Base-by-base conservation (phyloP, 2,888 invertebrate genomes). In the Dorcus parallelipipedus region DNA sequence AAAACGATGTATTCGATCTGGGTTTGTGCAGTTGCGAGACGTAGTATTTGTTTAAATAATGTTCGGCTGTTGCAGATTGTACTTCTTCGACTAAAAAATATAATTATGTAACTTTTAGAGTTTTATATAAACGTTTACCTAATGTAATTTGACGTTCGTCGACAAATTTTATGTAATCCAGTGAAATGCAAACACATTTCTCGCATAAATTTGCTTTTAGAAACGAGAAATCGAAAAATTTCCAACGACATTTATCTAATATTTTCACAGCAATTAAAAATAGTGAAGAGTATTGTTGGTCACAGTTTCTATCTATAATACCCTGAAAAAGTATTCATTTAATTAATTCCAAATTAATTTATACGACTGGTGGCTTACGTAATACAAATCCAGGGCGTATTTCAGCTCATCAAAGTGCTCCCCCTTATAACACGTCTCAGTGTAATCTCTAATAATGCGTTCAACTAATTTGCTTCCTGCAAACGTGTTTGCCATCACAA, bases 141-240 rank as follows among this genome's bases (percentile, higher is more conserved):
- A 20, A 48, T 5, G 26, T 33, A 33, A 33, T 33, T 33, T 33
- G 26, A 4, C 26, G 4, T 33, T 33, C 26, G 7, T 33, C 6
- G 26, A 33, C 6, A 33, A 33, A n/a, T 7, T 45, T 38, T 53
- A 33, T 52, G 9, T 39, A 58, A 48, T 61, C 59, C 8, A 52
- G 56, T 20, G 71, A 56, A 9, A 69, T 56, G 23, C 66, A 60
- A 47, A 69, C 65, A 48, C 59, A 49, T 52, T 64, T 55, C 54
- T 64, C 64, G 40, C 66, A 66, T 52, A 72, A 66, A 49, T 69
- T 63, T 43, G 71, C 69, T 45, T 71, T 71, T 9, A 65, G 17
- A 26, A 52, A 42, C 33, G 71, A 62, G 63, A 73, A 76, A 10
- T 69, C 65, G n/a, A 71, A 56, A 62, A 74, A 73, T 5, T 64